phyloP scores from a whole-genome alignment of 1,140 invertebrate species.

The Rhopalosiphum maidis region DNA sequence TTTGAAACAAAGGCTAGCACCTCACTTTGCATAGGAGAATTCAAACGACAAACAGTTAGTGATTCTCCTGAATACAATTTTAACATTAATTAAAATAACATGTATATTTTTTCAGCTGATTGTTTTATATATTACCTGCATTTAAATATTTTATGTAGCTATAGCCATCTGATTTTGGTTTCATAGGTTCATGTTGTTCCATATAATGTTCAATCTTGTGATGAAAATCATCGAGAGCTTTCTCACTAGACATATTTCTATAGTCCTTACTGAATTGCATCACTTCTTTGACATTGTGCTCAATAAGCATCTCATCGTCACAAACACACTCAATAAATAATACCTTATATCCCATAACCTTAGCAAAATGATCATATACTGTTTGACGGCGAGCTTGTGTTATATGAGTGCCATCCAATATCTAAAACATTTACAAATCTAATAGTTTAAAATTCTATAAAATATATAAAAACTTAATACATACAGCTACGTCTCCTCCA shows the following conservation, averaged over 20 bases:
- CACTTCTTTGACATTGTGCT: conserved; percentile 88
- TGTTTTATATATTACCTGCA: conserved; percentile 65
- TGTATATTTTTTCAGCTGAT: neutral
- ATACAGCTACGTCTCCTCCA: conserved; percentile 82
- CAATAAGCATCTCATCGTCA: conserved; percentile 80
- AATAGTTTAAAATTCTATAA: conserved; percentile 12
- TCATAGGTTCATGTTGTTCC: conserved; percentile 79
- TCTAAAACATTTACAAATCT: conserved; percentile 65
- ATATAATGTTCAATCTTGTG: conserved; percentile 87
- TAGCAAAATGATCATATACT: conserved; percentile 76
- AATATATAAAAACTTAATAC: conserved; percentile 61
- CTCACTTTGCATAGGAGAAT: conserved; percentile 75
- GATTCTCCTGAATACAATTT: conserved; percentile 64
- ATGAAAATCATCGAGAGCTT: conserved; percentile 82
- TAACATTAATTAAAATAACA: neutral
- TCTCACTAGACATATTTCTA: conserved; percentile 74
- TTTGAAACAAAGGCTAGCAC: conserved; percentile 82
- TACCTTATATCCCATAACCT: conserved; percentile 80
- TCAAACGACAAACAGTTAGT: conserved; percentile 68
- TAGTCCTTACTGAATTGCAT: conserved; percentile 92
- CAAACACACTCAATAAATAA: conserved; percentile 94
- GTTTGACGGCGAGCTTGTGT: conserved; percentile 79
- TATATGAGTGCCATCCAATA: conserved; percentile 93
- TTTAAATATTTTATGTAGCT: conserved; percentile 77
- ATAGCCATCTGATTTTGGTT: conserved; percentile 65